These are phyloP conservation scores for Gadopsis marmoratus DNA, from an alignment of 2,797 vertebrate genomes.

Conservation along the genomic window DNA sequence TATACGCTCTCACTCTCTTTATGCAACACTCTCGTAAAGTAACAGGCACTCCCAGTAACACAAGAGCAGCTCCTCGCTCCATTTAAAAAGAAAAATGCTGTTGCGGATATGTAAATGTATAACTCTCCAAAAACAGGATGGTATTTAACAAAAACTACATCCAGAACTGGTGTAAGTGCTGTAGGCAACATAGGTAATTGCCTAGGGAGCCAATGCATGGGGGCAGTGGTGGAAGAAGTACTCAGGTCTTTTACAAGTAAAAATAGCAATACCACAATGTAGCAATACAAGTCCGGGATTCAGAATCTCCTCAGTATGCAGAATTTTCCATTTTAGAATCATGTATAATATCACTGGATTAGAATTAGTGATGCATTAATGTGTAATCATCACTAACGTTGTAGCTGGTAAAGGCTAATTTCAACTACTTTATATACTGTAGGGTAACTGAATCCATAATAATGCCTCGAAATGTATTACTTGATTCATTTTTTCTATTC, in stretches of 20 bases:
- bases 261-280: neutral
- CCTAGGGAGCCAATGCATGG: neutral
- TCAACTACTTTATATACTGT: neutral
- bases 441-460: neutral
- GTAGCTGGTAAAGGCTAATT: neutral
- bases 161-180: neutral
- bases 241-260: neutral
- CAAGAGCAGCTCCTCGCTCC: neutral
- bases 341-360: neutral
- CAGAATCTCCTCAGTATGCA: neutral
- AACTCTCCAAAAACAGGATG: neutral
- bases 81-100: constrained; percentile 9
- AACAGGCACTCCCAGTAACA: neutral
- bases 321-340: neutral
- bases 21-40: constrained; percentile 10
- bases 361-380: neutral
- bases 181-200: too few relatives aligned
- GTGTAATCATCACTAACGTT: neutral
- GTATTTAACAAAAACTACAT: neutral
- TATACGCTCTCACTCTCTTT: neutral
- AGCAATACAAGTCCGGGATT: neutral
- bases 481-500: neutral
- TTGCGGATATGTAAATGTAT: neutral
- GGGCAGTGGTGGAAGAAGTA: neutral
- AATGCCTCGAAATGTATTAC: neutral